Conservation (phyloP, 2,113 vertebrate genomes). For the Scomber scombrus region DNA sequence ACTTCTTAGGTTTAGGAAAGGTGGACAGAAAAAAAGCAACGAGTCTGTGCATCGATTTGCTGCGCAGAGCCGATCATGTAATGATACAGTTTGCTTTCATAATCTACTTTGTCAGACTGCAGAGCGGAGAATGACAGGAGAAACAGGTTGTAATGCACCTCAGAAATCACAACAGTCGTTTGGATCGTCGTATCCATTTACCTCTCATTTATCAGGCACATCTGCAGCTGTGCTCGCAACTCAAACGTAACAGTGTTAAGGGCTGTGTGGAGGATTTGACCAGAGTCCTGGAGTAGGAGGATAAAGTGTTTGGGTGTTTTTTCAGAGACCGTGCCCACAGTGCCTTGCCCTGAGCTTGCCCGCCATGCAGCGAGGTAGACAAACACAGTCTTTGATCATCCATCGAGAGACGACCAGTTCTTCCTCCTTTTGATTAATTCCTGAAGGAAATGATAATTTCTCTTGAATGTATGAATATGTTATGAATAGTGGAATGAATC, state of each 20-base stretch:
- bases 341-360: conserved; percentile 37
- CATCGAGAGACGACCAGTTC: conserved; percentile 74
- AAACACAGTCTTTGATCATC: conserved; percentile 82
- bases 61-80: neutral
- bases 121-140: neutral
- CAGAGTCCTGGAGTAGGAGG: neutral
- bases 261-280: conserved; percentile 17
- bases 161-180: conserved; percentile 5
- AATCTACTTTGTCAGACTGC: conserved; percentile 2
- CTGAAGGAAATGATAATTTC: conserved; percentile 88
- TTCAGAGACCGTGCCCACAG: conserved; percentile 28
- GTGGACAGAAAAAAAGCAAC: neutral
- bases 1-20: conserved; percentile 1
- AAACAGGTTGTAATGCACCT: neutral
- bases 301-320: neutral
- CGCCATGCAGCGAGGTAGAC: conserved; percentile 63
- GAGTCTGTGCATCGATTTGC: neutral
- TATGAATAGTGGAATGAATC: conserved; percentile 88
- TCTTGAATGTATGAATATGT: conserved; percentile 89
- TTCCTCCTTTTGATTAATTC: conserved; percentile 86
- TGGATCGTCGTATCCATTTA: neutral
- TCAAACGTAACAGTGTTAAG: neutral
- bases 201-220: conserved; percentile 7
- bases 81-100: neutral
- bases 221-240: neutral